Percentiles rank a stretch among this genome's conserved stretches.
phyloP scores from a whole-genome alignment of 2,797 vertebrate species.

The Tapirus indicus region DNA sequence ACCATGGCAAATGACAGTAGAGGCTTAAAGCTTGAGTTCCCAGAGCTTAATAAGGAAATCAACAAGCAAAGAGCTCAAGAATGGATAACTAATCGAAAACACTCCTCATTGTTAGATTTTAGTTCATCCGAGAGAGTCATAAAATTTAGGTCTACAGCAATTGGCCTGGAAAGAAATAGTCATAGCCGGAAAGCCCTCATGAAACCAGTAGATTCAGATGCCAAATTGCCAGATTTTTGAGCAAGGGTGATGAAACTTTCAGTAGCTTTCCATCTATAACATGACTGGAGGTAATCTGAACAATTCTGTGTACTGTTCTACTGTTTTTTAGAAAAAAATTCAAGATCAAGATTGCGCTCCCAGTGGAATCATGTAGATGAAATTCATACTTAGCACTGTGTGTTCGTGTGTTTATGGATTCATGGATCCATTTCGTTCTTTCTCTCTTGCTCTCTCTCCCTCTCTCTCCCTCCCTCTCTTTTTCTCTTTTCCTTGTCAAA shows the following conservation, averaged over 20 bases:
- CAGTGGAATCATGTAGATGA: neutral
- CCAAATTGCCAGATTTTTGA: neutral
- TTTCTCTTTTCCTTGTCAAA: neutral
- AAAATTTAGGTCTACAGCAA: neutral
- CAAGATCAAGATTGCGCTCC: neutral
- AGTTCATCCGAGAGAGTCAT: neutral
- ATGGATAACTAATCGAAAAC: neutral
- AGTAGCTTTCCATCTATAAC: neutral
- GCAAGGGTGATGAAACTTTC: neutral
- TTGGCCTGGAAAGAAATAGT: neutral
- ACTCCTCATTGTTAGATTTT: neutral
- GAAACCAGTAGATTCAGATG: neutral
- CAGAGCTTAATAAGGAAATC: neutral
- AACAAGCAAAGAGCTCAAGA: neutral
- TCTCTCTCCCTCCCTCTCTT: neutral
- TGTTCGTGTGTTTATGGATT: neutral
- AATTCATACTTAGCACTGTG: neutral
- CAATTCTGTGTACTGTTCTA: neutral
- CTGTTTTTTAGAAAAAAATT: neutral
- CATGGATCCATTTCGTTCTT: neutral
- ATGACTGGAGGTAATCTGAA: neutral
- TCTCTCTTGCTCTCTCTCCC: neutral
- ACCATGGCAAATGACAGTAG: neutral
- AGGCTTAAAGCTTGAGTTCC: neutral
- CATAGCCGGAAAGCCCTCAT: neutral